Percentiles rank a stretch among this genome's conserved stretches.
Conservation (phyloP, 1,140 invertebrate genomes). For the Sycophaga agraensis region DNA sequence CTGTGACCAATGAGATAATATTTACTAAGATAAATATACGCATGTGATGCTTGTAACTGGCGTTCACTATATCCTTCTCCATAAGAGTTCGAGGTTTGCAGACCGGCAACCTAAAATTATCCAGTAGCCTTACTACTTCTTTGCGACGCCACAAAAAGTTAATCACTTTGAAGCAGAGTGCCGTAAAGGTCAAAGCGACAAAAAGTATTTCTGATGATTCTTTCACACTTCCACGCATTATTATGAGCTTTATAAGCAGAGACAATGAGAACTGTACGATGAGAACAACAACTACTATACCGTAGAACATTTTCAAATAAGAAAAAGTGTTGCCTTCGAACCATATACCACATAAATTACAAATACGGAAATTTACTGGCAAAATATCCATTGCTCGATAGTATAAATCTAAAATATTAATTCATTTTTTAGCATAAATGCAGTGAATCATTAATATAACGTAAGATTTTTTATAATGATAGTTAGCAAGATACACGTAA, state of each 20-base stretch:
- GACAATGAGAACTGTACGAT: conserved; percentile 1
- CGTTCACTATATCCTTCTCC: conserved; percentile 7
- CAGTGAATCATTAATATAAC: too few relatives aligned
- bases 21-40: too few relatives aligned
- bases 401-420: too few relatives aligned
- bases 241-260: neutral
- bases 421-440: too few relatives aligned
- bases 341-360: conserved; percentile 19
- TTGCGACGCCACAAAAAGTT: conserved; percentile 1
- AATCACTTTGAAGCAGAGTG: conserved; percentile 11
- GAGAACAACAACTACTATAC: neutral
- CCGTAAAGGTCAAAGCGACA: neutral
- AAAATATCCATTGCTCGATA: conserved; percentile 22
- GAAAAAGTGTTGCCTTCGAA: neutral
- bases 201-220: conserved; percentile 16
- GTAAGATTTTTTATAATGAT: too few relatives aligned
- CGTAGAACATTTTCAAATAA: neutral
- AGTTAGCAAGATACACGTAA: too few relatives aligned
- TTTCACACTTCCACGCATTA: neutral
- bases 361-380: conserved; percentile 10
- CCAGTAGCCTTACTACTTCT: neutral
- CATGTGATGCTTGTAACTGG: too few relatives aligned
- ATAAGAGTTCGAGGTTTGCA: neutral
- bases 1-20: too few relatives aligned
- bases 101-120: neutral